A percentile compares a stretch with the other conserved stretches of the same genome.
Conservation (phyloP, 2,113 vertebrate genomes). For the Archocentrus centrarchus region DNA sequence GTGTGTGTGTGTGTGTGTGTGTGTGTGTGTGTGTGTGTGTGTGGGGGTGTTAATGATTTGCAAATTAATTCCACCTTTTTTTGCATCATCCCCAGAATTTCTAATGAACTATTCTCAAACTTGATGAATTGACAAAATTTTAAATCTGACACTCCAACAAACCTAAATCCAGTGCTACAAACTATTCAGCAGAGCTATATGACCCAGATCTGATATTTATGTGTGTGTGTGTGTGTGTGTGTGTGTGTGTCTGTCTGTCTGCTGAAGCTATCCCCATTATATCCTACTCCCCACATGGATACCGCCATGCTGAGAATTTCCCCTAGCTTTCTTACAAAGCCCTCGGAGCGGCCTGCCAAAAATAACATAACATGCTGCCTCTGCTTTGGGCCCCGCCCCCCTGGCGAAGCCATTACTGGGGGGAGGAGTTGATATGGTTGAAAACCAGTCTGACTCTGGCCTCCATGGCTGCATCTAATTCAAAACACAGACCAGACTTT, state of each 20-base stretch:
- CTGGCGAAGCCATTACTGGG: slow-evolving; percentile 67
- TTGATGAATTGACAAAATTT: not conserved
- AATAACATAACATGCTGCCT: slow-evolving; percentile 78
- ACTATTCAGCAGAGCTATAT: slow-evolving; percentile 44
- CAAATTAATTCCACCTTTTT: not conserved
- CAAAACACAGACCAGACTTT: slow-evolving; percentile 75
- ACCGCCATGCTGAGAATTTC: slow-evolving; percentile 74
- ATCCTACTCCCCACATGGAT: slow-evolving; percentile 76
- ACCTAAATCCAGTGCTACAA: slow-evolving; percentile 14
- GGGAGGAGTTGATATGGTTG: slow-evolving; percentile 45
- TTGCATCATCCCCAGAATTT: not conserved
- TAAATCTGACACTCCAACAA: slow-evolving; percentile 9
- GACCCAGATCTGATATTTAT: slow-evolving; percentile 60
- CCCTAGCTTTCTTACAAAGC: slow-evolving; percentile 76
- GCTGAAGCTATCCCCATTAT: slow-evolving; percentile 69
- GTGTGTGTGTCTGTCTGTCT: slow-evolving; percentile 56
- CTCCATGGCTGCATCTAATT: slow-evolving; percentile 73
- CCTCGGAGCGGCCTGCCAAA: slow-evolving; percentile 76
- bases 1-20: too few species aligned
- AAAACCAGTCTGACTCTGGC: slow-evolving; percentile 63
- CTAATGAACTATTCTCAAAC: not conserved
- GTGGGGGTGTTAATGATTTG: not conserved
- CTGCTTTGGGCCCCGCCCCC: slow-evolving; percentile 57
- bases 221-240: slow-evolving; percentile 40
- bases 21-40: too few species aligned